Evolutionary conservation across 2,797 vertebrate genomes (phyloP), one percentile per base, ranked within the genome.

Genomic region (Acanthis flammea): DNA sequence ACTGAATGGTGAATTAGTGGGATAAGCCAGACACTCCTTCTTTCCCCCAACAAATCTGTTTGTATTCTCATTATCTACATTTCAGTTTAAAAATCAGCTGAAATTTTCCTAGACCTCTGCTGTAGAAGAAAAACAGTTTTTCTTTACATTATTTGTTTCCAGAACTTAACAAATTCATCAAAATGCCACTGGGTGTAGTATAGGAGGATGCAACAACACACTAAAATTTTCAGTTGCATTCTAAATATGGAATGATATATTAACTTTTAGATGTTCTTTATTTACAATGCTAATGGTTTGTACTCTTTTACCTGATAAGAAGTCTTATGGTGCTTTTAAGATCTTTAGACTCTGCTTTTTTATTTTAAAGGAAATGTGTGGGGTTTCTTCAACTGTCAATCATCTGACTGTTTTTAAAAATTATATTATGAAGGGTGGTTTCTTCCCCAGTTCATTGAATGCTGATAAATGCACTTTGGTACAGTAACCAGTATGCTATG

Each of bases 291-390:
- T 95, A 88, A 87, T 61, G 68, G 6, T 88, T 93, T 95, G 45
- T 92, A 94, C 58, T 70, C 62, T 85, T 87, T 87, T 77, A 86
- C 37, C 27, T 47, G 63, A 44, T 72, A 95, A 65, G 68, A 91
- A 86, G 72, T 94, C 81, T 86, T 83, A 76, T 3, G 75, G 96
- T 98, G 94, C 95, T 97, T 54, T 88, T 84, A 82, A 91, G 74
- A 53, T 67, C 75, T 94, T 96, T 80, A 81, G 35, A 65, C 42
- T 73, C 53, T 86, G 28, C 47, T 88, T 84, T 94, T 94, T 89
- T 82, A 19, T 67, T 92, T 89, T 74, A 61, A 76, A 85, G 30
- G 50, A 77, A 73, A 31, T n/a, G 3, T 63, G 17, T 54, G 45
- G 3, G 48, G 44, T 84, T 83, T 42, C 71, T 92, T 88, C 28